A percentile compares a stretch with the other conserved stretches of the same genome.
phyloP scores from a whole-genome alignment of 1,140 invertebrate species.

The Diprion similis region DNA sequence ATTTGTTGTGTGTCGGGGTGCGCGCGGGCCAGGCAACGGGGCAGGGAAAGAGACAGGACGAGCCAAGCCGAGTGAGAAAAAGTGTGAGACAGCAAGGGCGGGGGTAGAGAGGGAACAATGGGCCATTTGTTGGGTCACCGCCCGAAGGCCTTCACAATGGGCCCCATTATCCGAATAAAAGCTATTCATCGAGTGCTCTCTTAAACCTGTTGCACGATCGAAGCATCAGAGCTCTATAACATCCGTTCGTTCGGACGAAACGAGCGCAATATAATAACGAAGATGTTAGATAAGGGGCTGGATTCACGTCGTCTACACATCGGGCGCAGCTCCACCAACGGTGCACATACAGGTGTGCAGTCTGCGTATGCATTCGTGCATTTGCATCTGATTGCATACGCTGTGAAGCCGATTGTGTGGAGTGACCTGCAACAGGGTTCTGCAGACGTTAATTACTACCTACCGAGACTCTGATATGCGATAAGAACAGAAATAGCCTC shows the following conservation, averaged over 20 bases:
- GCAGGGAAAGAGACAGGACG: conserved; percentile 3
- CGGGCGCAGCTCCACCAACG: background rate
- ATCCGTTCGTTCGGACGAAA: conserved; percentile 33
- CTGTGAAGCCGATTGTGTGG: too few relatives aligned
- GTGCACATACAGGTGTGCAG: background rate
- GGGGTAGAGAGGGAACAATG: conserved; percentile 43
- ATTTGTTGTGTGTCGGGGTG: background rate
- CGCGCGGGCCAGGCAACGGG: background rate
- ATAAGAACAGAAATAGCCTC: too few relatives aligned
- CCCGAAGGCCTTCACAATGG: conserved; percentile 40
- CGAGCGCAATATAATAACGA: conserved; percentile 24
- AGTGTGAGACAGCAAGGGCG: conserved; percentile 17
- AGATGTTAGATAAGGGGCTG: background rate
- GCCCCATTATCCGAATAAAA: conserved; percentile 44
- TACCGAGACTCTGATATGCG: too few relatives aligned
- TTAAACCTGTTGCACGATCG: conserved; percentile 35
- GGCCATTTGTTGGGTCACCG: conserved; percentile 48
- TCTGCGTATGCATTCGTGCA: background rate
- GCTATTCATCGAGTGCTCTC: conserved; percentile 42
- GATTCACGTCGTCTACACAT: background rate
- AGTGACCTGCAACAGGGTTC: too few relatives aligned
- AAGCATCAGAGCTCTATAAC: conserved; percentile 15
- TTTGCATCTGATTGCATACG: background rate
- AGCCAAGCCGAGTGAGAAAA: conserved; percentile 18
- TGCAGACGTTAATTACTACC: too few relatives aligned